Evolutionary conservation across 2,797 vertebrate genomes (phyloP).

Genomic region (Salmo trutta): DNA sequence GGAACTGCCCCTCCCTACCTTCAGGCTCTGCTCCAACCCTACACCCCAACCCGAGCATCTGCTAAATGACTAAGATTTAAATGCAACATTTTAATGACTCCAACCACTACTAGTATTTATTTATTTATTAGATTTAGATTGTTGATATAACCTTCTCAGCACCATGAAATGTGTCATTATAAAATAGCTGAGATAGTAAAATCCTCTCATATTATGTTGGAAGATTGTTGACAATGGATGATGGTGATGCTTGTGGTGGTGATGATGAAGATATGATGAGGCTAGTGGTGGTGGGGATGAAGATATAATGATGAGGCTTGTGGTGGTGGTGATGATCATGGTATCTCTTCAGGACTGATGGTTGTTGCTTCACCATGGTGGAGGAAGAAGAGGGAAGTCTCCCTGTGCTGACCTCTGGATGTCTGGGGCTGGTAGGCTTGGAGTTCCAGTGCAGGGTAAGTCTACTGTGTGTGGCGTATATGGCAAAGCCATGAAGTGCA

Average conservation of each 20-base stretch:
- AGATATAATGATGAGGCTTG: slow-evolving; percentile 11
- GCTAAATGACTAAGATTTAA: too few species aligned
- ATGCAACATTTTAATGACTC: too few species aligned
- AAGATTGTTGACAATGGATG: neutral
- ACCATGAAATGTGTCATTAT: neutral
- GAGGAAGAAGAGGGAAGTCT: slow-evolving; percentile 88
- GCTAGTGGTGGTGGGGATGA: neutral
- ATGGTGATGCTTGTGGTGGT: too few species aligned
- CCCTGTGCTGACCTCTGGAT: slow-evolving; percentile 85
- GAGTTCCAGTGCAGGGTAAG: slow-evolving; percentile 96
- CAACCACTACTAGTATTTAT: too few species aligned
- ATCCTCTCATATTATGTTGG: neutral
- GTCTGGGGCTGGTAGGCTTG: slow-evolving; percentile 86
- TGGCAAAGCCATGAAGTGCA: slow-evolving; percentile 23
- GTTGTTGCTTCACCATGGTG: slow-evolving; percentile 96
- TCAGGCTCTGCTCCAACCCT: neutral
- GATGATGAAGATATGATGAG: too few species aligned
- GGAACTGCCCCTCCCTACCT: too few species aligned
- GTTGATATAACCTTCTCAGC: neutral
- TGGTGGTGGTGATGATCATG: slow-evolving; percentile 41
- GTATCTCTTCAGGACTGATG: slow-evolving; percentile 84
- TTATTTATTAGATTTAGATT: neutral
- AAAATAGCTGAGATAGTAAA: neutral
- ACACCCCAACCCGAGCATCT: neutral
- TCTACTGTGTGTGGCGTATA: neutral